Base-by-base conservation (phyloP, 1,140 invertebrate genomes). In the Drosophila littoralis region DNA sequence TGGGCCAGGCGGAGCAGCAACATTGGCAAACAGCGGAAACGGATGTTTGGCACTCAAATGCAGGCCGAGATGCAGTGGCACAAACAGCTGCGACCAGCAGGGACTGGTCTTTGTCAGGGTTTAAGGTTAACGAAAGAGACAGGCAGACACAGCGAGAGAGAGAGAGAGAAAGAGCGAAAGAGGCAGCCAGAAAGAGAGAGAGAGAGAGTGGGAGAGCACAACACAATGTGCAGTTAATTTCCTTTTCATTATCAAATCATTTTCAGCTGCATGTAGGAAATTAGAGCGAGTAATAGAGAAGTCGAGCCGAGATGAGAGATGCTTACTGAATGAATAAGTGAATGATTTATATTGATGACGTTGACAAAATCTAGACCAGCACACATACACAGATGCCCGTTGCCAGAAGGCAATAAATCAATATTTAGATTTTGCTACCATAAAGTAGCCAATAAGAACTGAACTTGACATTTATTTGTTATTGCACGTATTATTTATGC, bases 191-290 rank as follows among this genome's bases (percentile, higher is more conserved):
- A 36, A n/a, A 28, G 36, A 38, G 22, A 12, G 38, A 38, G 40
- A 61, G 15, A 38, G 4, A 36, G n/a, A n/a, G n/a, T n/a, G n/a
- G 15, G 17, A 57, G 12, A 42, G 22, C 36, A 0, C 13, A 28
- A 45, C 22, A 43, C 59, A 58, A 55, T 63, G 55, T 75, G 76
- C 58, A 76, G 35, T 76, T 75, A 79, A 79, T 79, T 79, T 79
- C 76, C 76, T 79, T 79, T 79, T 79, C 76, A 79, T 79, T 79
- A 79, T 71, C 76, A 79, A 75, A 75, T 79, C 61, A 75, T 79
- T 79, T 75, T 71, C 60, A 65, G 63, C 73, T 58, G 45, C 65
- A 42, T 65, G 60, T 75, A 79, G 73, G 72, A 79, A 79, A 79
- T 79, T 78, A 78, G 50, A 54, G 59, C 75, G 66, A 71, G 72